phyloP scores from a whole-genome alignment of 2,888 invertebrate genomes.

The Leptura quadrifasciata region DNA sequence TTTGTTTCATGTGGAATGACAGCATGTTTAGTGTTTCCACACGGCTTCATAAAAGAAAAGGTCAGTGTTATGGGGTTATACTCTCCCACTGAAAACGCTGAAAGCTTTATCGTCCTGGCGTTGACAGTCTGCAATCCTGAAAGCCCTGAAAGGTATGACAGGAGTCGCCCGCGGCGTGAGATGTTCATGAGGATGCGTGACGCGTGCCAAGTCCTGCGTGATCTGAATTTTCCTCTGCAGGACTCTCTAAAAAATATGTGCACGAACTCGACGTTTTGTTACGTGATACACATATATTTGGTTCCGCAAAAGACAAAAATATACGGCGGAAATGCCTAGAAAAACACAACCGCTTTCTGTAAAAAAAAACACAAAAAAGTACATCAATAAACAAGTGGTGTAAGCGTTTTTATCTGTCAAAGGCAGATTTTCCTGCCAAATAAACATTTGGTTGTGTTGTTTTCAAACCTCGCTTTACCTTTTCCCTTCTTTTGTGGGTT shows the following conservation, averaged over 20 bases:
- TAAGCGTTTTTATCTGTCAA: constrained; percentile 25
- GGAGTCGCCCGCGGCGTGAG: constrained; percentile 56
- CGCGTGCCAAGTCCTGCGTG: constrained; percentile 60
- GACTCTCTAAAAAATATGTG: constrained; percentile 57
- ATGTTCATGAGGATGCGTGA: constrained; percentile 59
- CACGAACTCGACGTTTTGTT: constrained; percentile 56
- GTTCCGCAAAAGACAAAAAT: constrained; percentile 8
- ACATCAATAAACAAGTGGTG: constrained; percentile 21
- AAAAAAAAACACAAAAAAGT: not conserved
- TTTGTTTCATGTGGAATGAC: constrained; percentile 14
- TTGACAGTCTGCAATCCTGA: constrained; percentile 17
- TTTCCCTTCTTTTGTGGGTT: not conserved
- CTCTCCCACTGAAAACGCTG: constrained; percentile 6
- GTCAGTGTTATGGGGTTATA: constrained; percentile 26
- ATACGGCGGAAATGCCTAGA: not conserved
- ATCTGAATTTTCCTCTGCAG: constrained; percentile 56
- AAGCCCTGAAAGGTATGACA: constrained; percentile 50
- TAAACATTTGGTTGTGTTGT: not conserved
- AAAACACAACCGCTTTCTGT: not conserved
- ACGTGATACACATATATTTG: constrained; percentile 57
- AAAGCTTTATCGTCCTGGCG: constrained; percentile 22
- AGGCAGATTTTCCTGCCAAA: constrained; percentile 17
- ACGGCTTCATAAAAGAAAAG: constrained; percentile 27
- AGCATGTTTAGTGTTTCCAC: constrained; percentile 16
- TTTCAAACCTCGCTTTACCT: constrained; percentile 5